phyloP scores from a whole-genome alignment of 2,888 invertebrate genomes.

The Drosophila differens region DNA sequence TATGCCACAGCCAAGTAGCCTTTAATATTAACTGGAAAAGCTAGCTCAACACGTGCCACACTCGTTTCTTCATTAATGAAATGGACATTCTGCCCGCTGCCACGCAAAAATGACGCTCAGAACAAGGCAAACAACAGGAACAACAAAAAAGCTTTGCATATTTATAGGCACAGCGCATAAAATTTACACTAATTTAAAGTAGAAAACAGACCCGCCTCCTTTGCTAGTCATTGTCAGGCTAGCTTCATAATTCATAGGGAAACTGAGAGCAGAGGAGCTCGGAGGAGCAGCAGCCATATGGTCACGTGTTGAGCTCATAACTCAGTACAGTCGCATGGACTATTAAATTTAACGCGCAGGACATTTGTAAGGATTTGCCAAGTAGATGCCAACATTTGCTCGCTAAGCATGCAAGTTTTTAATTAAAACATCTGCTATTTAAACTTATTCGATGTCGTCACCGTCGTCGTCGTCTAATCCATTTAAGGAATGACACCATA shows the following conservation, averaged over 20 bases:
- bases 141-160: slow-evolving; percentile 61
- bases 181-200: slow-evolving; percentile 70
- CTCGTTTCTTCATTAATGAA: slow-evolving; percentile 65
- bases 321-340: slow-evolving; percentile 63
- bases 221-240: slow-evolving; percentile 51
- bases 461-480: slow-evolving; percentile 42
- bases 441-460: slow-evolving; percentile 59
- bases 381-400: slow-evolving; percentile 3
- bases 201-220: slow-evolving; percentile 12
- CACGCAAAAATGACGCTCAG: neutral
- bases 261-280: neutral
- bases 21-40: neutral
- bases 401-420: slow-evolving; percentile 37
- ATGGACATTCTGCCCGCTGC: slow-evolving; percentile 32
- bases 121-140: slow-evolving; percentile 1
- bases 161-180: slow-evolving; percentile 60
- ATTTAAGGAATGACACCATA: slow-evolving; percentile 57
- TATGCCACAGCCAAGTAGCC: slow-evolving; percentile 8
- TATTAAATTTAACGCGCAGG: slow-evolving; percentile 60
- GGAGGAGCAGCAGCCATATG: slow-evolving; percentile 57
- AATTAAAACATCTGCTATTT: slow-evolving; percentile 61
- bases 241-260: slow-evolving; percentile 43
- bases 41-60: slow-evolving; percentile 21
- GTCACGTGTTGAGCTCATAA: slow-evolving; percentile 76
- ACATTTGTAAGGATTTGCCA: slow-evolving; percentile 70